These are phyloP conservation scores for Eleutherodactylus coqui DNA, from an alignment of 2,797 vertebrate species.

Conservation along the genomic window DNA sequence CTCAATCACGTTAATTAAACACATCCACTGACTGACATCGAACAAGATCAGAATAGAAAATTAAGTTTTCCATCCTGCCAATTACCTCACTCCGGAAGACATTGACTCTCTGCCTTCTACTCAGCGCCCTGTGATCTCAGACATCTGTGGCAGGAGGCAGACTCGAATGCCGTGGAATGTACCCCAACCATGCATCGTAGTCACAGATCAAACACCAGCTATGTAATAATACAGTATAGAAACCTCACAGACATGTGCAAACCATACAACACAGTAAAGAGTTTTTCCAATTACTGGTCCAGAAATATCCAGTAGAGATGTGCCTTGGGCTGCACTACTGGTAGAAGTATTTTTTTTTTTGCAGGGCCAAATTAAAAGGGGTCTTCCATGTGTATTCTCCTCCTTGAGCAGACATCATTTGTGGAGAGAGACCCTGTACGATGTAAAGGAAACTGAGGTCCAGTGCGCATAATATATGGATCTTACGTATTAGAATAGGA, in stretches of 20 bases:
- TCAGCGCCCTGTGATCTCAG: conserved; percentile 6
- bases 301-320: neutral
- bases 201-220: too few species aligned
- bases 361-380: too few species aligned
- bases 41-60: conserved; percentile 1
- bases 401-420: too few species aligned
- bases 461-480: too few species aligned
- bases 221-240: neutral
- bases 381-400: too few species aligned
- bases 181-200: neutral
- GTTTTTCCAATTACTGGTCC: neutral
- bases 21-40: neutral
- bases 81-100: conserved; percentile 30
- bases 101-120: neutral
- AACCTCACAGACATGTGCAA: neutral
- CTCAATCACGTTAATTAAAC: conserved; percentile 48
- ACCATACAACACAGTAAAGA: neutral
- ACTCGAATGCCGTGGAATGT: neutral
- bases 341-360: too few species aligned
- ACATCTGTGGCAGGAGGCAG: neutral
- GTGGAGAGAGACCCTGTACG: too few species aligned
- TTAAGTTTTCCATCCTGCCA: neutral
- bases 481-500: too few species aligned
- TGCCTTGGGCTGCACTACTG: neutral
- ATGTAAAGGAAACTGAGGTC: too few species aligned